Conservation (phyloP, 2,797 vertebrate genomes). For the Crenuchus spilurus region DNA sequence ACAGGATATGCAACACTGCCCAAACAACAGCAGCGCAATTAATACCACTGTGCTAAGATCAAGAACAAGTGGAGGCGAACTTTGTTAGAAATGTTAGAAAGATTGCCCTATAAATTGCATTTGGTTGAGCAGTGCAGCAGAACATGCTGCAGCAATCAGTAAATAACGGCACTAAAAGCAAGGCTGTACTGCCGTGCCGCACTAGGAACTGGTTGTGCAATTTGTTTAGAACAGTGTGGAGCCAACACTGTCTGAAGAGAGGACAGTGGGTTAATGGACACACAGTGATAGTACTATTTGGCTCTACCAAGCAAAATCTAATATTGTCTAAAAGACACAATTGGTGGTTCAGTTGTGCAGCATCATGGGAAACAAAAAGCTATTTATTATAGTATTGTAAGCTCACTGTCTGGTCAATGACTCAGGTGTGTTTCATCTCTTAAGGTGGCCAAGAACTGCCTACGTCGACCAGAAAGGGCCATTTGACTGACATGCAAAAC, state of each 20-base stretch:
- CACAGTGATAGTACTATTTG: no score
- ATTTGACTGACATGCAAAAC: no score
- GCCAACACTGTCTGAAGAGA: slow-evolving; percentile 2
- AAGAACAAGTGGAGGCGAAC: neutral
- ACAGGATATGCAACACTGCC: neutral
- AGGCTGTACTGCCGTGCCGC: slow-evolving; percentile 8
- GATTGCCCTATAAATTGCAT: slow-evolving; percentile 23
- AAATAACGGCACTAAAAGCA: slow-evolving; percentile 23
- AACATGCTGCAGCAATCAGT: slow-evolving; percentile 23
- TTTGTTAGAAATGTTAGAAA: neutral
- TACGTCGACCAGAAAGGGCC: no score
- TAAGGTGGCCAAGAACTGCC: no score
- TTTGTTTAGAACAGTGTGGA: slow-evolving; percentile 23
- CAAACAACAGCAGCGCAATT: neutral
- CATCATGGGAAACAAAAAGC: no score
- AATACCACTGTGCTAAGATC: neutral
- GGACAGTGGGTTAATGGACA: no score
- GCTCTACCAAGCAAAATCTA: no score
- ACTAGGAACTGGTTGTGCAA: slow-evolving; percentile 10
- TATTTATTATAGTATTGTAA: no score
- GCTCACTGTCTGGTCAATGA: no score
- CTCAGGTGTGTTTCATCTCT: no score
- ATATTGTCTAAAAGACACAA: no score
- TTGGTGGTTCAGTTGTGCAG: no score
- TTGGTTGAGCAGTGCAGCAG: slow-evolving; percentile 15